A percentile compares a stretch with the other conserved stretches of the same genome.
Evolutionary conservation across 2,113 vertebrate species (phyloP).

Genomic region (Athene cunicularia): DNA sequence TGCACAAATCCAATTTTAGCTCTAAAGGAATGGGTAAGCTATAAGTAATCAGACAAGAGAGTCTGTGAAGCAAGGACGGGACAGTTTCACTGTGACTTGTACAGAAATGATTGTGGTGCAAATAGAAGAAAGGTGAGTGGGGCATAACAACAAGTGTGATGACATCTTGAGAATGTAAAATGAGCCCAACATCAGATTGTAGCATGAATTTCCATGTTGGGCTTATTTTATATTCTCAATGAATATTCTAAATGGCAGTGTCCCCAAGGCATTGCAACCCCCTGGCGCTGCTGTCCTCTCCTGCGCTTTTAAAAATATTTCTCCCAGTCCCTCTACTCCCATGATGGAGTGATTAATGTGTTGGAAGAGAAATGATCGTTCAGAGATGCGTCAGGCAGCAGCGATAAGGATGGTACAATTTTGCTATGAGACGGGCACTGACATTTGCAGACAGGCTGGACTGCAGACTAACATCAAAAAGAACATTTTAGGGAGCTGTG

Average conservation of each 20-base stretch:
- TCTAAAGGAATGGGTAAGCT: neutral
- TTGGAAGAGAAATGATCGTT: neutral
- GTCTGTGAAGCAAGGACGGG: neutral
- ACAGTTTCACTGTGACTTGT: neutral
- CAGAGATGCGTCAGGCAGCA: neutral
- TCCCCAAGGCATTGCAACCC: neutral
- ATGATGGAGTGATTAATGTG: neutral
- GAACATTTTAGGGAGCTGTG: neutral
- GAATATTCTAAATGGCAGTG: too few species aligned
- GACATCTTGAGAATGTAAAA: neutral
- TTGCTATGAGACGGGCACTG: neutral
- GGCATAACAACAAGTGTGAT: rapidly evolving
- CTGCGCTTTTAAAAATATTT: neutral
- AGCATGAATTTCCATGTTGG: too few species aligned
- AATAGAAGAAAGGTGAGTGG: neutral
- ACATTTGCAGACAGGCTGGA: neutral
- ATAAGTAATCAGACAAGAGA: neutral
- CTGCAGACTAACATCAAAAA: neutral
- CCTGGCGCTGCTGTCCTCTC: neutral
- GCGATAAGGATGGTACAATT: neutral
- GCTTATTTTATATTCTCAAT: too few species aligned
- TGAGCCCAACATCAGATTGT: neutral
- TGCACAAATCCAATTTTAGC: neutral
- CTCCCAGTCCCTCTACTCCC: neutral
- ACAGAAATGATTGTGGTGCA: neutral